Conservation (phyloP, 2,113 vertebrate species). For the Plectropomus leopardus region DNA sequence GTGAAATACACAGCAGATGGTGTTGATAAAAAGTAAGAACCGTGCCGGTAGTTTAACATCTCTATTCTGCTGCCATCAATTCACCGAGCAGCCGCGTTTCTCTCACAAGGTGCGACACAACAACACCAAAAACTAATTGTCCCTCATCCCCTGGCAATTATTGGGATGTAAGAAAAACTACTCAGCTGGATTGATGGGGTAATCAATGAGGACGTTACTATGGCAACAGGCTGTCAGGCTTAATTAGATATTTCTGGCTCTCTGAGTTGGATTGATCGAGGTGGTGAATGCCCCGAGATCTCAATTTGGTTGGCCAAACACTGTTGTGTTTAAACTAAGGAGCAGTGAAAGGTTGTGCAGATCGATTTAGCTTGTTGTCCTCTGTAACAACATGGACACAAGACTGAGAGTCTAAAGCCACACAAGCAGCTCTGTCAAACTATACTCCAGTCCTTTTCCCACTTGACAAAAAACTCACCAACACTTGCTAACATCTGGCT, state of each 20-base stretch:
- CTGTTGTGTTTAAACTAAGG: conserved; percentile 33
- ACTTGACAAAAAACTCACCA: no score
- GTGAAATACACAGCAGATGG: conserved; percentile 51
- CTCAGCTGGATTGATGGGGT: conserved; percentile 48
- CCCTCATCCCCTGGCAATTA: conserved; percentile 49
- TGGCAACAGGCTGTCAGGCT: conserved; percentile 58
- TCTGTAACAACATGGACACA: neutral
- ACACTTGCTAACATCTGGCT: no score
- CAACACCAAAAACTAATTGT: conserved; percentile 54
- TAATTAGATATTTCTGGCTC: conserved; percentile 64
- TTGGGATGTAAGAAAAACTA: conserved; percentile 43
- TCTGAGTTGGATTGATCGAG: conserved; percentile 58
- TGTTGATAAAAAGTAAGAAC: conserved; percentile 32
- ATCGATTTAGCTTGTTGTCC: conserved; percentile 32
- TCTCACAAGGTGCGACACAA: conserved; percentile 45
- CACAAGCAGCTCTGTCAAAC: neutral
- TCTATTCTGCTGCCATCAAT: conserved; percentile 24
- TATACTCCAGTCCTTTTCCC: neutral
- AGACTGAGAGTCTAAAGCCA: neutral
- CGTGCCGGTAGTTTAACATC: conserved; percentile 25
- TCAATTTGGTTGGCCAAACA: conserved; percentile 49
- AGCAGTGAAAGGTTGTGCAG: conserved; percentile 16
- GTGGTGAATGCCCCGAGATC: conserved; percentile 26
- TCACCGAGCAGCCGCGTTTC: neutral
- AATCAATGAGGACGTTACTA: conserved; percentile 69